Base-by-base conservation (phyloP, 2,797 vertebrate genomes). In the Spheniscus humboldti region DNA sequence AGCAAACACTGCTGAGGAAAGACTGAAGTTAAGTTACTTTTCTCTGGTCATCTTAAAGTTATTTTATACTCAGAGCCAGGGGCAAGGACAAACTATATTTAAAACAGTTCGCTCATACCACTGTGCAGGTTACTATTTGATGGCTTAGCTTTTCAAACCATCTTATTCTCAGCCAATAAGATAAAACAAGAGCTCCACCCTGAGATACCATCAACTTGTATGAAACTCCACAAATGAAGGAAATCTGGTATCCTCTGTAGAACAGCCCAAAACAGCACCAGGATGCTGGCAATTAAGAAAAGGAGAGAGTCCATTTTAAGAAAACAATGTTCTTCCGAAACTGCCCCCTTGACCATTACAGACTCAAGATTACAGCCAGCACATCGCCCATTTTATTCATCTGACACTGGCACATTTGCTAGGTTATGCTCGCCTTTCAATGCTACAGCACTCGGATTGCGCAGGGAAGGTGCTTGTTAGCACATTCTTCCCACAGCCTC, bases 341-440 rank as follows among this genome's bases (percentile, higher is more conserved):
- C 23, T 48, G 48, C 48, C 48, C 24, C 48, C 48, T 48, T 24
- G 23, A 24, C 48, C 48, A 13, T 0, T 3, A 43, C 18, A 94
- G 19, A 9, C 9, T 27, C 3, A 23, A 39, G 30, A 39, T 39
- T 9, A 25, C 6, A 4, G 24, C 30, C 27, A 56, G 30, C 18
- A 24, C 19, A 2, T 30, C 0, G 1, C 16, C 47, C 31, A 25
- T 10, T 43, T 6, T 69, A 52, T 25, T 24, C 52, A 50, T 14
- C n/a, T 3, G 2, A 37, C 50, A 31, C 59, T 14, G 13, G 15
- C 6, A 0, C 0, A 14, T 47, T 8, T 37, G 37, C 62, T n/a
- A 30, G 24, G 63, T 2, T 48, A 52, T 1, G 2, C 84, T 68
- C 3, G 0, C 28, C 64, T 30, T 62, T 5, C 9, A 5, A 14